Evolutionary conservation across 2,797 vertebrate genomes (phyloP), one percentile per base, ranked within the genome.

Genomic region (Trachurus trachurus): DNA sequence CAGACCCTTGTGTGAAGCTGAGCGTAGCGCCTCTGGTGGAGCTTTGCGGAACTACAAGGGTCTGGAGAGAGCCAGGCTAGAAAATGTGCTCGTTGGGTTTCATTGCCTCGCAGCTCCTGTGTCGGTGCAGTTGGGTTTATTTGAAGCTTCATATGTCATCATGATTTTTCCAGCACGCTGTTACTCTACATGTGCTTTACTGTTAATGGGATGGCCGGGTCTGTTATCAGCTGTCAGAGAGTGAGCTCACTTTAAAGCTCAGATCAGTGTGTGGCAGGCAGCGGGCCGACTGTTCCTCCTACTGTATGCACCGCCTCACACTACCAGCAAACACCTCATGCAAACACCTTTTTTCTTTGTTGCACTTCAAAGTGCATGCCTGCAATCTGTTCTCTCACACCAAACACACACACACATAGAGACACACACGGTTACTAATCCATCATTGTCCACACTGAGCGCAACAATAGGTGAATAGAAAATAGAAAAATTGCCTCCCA

Each of bases 181-280:
- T 53, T 63, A 50, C 50, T 61, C 69, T 62, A 45, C 62, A 26
- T 52, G 15, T 67, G 45, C 21, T 52, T 66, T 19, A 42, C 61
- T 45, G 54, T 72, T 63, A 74, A 78, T 66, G 72, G 39, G 56
- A 49, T 1, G 42, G 21, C n/a, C 21, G 65, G 0, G 52, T 71
- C 58, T 78, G 49, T 82, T 69, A 65, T 61, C 45, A 44, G 68
- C 47, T 16, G 69, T 71, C 52, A 44, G 6, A 13, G 22, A 52
- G 44, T 21, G 74, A 84, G 34, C 72, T 87, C 22, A 58, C 83
- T 74, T 88, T 78, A 83, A 82, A 89, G 83, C 26, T 34, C 31
- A 34, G 1, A 34, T 29, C 11, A 9, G 49, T 54, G 22, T 66
- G 50, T 53, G 61, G 62, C 49, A 12, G 67, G 66, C 49, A 10